Percentiles rank a stretch among this genome's conserved stretches.
Evolutionary conservation across 2,888 invertebrate species (phyloP).

Genomic region (Miltochrista miniata): DNA sequence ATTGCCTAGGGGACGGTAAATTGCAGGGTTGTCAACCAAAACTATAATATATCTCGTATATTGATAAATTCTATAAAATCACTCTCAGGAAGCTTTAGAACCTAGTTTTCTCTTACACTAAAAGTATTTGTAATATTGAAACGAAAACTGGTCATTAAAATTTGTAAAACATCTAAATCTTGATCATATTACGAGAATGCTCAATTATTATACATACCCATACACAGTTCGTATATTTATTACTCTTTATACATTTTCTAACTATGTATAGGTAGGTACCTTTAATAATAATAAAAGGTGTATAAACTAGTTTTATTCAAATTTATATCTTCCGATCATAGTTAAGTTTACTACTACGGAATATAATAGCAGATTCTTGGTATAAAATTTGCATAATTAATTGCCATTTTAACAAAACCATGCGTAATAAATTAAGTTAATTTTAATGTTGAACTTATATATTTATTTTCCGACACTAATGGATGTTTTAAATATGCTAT

Average conservation of each 20-base stretch:
- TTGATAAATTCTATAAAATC: no score
- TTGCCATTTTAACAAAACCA: constrained; percentile 22
- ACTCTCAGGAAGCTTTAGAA: no score
- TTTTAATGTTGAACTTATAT: constrained; percentile 9
- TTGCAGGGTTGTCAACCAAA: constrained; percentile 25
- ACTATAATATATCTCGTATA: no score
- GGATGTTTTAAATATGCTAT: not conserved
- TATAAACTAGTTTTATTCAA: not conserved
- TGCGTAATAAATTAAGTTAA: constrained; percentile 12
- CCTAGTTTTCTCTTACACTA: no score
- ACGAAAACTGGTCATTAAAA: no score
- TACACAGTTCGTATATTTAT: not conserved
- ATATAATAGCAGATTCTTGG: constrained; percentile 4
- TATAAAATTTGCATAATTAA: constrained; percentile 30
- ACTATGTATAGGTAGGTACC: no score
- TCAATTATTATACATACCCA: no score
- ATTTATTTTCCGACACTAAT: constrained; percentile 1
- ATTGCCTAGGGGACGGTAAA: constrained; percentile 39
- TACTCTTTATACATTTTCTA: not conserved
- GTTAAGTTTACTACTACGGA: not conserved
- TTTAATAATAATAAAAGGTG: not conserved
- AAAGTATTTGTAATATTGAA: no score
- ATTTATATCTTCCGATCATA: not conserved
- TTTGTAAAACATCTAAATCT: no score
- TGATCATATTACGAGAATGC: no score